phyloP scores from a whole-genome alignment of 2,113 vertebrate species.

The Pseudopipra pipra region DNA sequence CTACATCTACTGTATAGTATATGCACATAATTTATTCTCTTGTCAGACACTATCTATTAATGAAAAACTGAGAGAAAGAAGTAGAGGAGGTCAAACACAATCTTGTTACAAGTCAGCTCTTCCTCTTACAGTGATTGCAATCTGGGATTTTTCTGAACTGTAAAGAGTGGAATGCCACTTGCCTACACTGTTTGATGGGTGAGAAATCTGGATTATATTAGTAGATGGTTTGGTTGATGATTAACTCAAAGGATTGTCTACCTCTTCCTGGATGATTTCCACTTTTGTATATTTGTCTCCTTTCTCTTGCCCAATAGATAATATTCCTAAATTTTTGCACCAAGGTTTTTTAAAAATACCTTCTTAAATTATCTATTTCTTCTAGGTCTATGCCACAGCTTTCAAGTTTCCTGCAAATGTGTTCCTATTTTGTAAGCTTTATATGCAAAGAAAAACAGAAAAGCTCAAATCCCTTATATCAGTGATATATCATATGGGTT shows the following conservation, averaged over 20 bases:
- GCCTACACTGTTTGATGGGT: neutral
- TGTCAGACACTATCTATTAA: neutral
- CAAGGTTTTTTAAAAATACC: neutral
- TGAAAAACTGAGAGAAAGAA: neutral
- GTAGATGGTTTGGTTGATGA: neutral
- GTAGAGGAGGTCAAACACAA: neutral
- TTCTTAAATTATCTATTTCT: neutral
- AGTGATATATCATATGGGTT: neutral
- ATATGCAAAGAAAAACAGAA: neutral
- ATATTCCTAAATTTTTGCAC: neutral
- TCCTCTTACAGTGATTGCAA: neutral
- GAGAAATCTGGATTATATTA: constrained; percentile 11
- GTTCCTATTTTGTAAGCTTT: neutral
- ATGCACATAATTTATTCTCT: neutral
- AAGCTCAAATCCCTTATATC: neutral
- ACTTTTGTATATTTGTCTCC: neutral
- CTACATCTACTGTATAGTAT: neutral
- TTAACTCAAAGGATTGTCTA: neutral
- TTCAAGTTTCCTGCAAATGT: neutral
- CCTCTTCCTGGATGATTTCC: neutral
- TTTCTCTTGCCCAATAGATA: neutral
- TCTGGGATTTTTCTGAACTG: neutral
- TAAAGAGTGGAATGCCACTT: neutral
- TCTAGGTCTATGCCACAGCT: neutral
- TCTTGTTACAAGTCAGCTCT: neutral